Conservation (phyloP, 2,888 invertebrate genomes). For the Nycteola revayana region DNA sequence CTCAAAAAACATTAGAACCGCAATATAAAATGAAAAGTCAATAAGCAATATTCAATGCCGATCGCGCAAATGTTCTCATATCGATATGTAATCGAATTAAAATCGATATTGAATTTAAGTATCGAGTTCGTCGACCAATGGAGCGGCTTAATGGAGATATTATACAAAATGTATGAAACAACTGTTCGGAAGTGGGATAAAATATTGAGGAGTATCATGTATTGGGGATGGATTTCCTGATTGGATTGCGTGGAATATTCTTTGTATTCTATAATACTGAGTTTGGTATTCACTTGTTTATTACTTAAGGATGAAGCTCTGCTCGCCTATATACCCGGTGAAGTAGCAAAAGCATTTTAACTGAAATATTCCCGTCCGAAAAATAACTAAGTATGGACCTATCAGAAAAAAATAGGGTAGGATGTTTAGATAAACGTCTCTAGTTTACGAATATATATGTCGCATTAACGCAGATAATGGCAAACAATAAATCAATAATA, state of each 20-base stretch:
- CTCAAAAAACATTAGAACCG: slow-evolving; percentile 22
- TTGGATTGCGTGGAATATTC: slow-evolving; percentile 14
- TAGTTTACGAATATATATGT: not conserved
- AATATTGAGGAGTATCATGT: slow-evolving; percentile 21
- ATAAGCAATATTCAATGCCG: slow-evolving; percentile 38
- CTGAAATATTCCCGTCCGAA: too few species aligned
- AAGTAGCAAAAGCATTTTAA: too few species aligned
- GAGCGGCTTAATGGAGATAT: slow-evolving; percentile 50
- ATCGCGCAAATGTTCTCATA: slow-evolving; percentile 45
- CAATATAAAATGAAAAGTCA: slow-evolving; percentile 22
- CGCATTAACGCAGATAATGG: not conserved
- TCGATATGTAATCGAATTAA: slow-evolving; percentile 65
- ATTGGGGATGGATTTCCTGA: slow-evolving; percentile 15
- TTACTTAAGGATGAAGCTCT: too few species aligned
- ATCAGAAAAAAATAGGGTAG: slow-evolving; percentile 1
- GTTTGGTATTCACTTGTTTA: too few species aligned
- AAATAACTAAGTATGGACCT: too few species aligned
- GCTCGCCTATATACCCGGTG: too few species aligned
- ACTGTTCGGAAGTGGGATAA: slow-evolving; percentile 40
- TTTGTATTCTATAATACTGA: too few species aligned
- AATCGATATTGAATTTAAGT: slow-evolving; percentile 55
- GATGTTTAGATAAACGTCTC: not conserved
- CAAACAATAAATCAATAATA: not conserved
- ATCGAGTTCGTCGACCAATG: slow-evolving; percentile 45
- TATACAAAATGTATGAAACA: slow-evolving; percentile 53